A percentile compares a stretch with the other conserved stretches of the same genome.
phyloP scores from a whole-genome alignment of 53 echinoderm and acorn worm genomes.

The Patiria pectinifera region DNA sequence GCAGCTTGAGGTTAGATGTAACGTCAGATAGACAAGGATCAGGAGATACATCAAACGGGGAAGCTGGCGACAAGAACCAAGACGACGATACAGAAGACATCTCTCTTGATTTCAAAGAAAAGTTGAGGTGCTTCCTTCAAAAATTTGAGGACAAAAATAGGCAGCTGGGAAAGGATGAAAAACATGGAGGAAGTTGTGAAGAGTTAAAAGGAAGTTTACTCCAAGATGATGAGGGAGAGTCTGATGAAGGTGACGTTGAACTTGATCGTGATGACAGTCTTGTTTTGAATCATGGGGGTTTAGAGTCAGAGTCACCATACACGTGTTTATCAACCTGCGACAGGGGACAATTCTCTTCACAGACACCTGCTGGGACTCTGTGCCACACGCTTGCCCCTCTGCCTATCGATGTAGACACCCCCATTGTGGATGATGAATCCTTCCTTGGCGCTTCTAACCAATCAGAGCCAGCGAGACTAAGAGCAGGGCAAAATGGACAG shows the following conservation, averaged over 20 bases:
- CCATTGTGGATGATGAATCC: constrained; percentile 9
- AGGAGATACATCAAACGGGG: background rate
- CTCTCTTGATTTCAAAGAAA: background rate
- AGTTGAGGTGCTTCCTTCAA: background rate
- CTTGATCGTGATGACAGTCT: background rate
- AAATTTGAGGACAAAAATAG: background rate
- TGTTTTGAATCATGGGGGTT: background rate
- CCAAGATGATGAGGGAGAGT: background rate
- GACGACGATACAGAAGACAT: background rate
- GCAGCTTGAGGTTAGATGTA: background rate
- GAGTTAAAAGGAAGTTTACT: background rate
- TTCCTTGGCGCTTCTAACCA: background rate
- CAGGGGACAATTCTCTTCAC: background rate
- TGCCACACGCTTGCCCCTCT: background rate
- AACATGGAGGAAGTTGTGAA: background rate
- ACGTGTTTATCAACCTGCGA: background rate
- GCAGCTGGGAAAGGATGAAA: background rate
- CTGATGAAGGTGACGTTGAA: background rate
- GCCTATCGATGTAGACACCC: constrained; percentile 27
- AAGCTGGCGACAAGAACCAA: background rate
- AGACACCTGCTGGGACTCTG: background rate
- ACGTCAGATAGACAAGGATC: background rate
- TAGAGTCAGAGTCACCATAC: background rate
- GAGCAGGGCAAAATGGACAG: background rate
- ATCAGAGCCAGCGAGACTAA: background rate